Evolutionary conservation across 2,113 vertebrate genomes (phyloP), one percentile per base, ranked within the genome.

Genomic region (Dicaeum eximium): DNA sequence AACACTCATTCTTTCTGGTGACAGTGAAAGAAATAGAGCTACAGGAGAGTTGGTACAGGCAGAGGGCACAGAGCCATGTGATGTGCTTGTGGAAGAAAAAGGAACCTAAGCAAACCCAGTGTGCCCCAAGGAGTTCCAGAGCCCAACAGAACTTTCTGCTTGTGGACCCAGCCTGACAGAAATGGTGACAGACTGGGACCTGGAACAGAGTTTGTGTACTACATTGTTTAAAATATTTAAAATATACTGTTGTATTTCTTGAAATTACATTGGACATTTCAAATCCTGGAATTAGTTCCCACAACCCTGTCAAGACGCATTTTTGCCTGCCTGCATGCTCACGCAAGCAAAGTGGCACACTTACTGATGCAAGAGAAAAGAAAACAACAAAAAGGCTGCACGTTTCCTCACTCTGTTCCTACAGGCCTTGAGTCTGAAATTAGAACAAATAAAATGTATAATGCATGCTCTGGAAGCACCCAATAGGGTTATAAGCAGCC

Each of bases 401-500:
- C 37, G 5, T 66, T 94, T 92, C 88, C 86, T 72, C 80, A 66
- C 66, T 69, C 95, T 97, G 88, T 87, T 97, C 78, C 93, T 96
- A 95, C 92, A 96, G 97, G 96, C 96, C 93, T 65, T 4, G 54
- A 93, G 88, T 50, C 94, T 94, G 94, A 96, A 97, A 97, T 97
- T 94, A 97, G 97, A 96, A 95, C 95, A 96, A 97, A 97, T 95
- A 96, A 93, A 97, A 97, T 97, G 97, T 97, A 98, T 98, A 98
- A 98, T 97, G 97, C 94, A 98, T 98, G 98, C 97, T 96, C 97
- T 97, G 97, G 98, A 98, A 97, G 98, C 97, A 97, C 97, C 97
- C 98, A 98, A 98, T 98, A 98, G 98, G 98, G 98, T 98, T 98
- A 98, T 98, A 98, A 97, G 97, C 98, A 98, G 98, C 98, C 98